These are phyloP conservation scores for Hirtodrosophila confusa DNA, from an alignment of 2,888 invertebrate genomes.

Conservation along the genomic window DNA sequence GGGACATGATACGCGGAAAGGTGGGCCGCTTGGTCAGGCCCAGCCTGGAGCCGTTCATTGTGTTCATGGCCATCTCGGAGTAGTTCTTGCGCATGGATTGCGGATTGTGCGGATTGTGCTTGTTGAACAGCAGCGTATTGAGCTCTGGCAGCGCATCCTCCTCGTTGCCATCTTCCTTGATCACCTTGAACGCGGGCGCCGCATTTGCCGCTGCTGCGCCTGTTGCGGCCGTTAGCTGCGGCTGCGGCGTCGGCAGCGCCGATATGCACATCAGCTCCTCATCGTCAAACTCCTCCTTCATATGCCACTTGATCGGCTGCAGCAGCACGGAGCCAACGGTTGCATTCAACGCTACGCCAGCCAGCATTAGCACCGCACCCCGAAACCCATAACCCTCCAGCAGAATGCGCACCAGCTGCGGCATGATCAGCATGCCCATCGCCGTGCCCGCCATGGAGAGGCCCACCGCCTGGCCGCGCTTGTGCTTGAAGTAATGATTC, in stretches of 20 bases:
- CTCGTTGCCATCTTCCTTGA: conserved; percentile 87
- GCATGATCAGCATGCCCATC: conserved; percentile 91
- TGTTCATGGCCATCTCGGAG: conserved; percentile 84
- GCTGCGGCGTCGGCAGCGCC: conserved; percentile 68
- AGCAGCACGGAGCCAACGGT: conserved; percentile 88
- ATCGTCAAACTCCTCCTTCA: conserved; percentile 85
- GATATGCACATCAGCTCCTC: conserved; percentile 82
- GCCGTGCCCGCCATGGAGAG: conserved; percentile 92
- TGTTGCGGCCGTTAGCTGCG: conserved; percentile 42
- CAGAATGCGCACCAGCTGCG: conserved; percentile 89
- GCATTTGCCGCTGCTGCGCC: conserved; percentile 30
- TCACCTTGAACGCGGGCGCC: conserved; percentile 87
- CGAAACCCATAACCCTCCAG: conserved; percentile 88
- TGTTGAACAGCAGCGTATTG: conserved; percentile 82
- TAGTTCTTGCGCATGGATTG: conserved; percentile 83
- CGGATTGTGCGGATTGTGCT: conserved; percentile 64
- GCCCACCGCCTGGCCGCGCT: conserved; percentile 91
- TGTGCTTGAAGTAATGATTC: conserved; percentile 90
- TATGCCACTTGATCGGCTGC: conserved; percentile 90
- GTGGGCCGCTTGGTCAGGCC: conserved; percentile 83
- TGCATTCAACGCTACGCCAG: conserved; percentile 88
- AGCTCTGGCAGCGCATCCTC: conserved; percentile 85
- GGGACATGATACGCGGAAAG: conserved; percentile 84
- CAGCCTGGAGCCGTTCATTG: conserved; percentile 80
- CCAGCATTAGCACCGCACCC: conserved; percentile 88